Conservation (phyloP, 1,140 invertebrate species). For the Orius insidiosus region DNA sequence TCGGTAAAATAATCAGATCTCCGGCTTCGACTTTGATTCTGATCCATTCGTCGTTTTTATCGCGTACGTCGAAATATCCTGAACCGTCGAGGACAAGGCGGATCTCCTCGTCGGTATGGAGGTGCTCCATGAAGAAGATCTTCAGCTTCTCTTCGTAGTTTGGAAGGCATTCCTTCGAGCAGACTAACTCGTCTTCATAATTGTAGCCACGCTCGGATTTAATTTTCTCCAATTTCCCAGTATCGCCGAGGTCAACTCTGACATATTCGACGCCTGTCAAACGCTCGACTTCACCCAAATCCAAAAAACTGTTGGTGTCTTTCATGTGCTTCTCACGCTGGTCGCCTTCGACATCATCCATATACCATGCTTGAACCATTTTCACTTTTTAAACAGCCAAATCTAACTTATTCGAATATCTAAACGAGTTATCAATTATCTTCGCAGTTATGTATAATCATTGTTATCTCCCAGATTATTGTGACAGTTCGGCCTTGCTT, state of each 20-base stretch:
- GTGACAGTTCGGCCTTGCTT: too few relatives aligned
- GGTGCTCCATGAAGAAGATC: conserved; percentile 80
- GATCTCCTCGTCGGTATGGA: conserved; percentile 97
- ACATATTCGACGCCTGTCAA: conserved; percentile 70
- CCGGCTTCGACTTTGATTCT: conserved; percentile 68
- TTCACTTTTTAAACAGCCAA: too few relatives aligned
- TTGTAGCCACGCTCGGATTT: conserved; percentile 63
- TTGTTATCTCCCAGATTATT: too few relatives aligned
- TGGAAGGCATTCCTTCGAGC: conserved; percentile 60
- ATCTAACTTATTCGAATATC: too few relatives aligned
- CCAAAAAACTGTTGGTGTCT: conserved; percentile 47
- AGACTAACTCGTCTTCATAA: conserved; percentile 77
- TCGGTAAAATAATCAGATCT: conserved; percentile 84
- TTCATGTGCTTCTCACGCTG: conserved; percentile 60
- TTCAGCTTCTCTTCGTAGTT: conserved; percentile 88
- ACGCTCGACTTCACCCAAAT: conserved; percentile 43
- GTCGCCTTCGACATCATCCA: conserved; percentile 50
- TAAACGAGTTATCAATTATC: too few relatives aligned
- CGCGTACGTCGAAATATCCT: conserved; percentile 93
- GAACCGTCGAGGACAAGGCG: conserved; percentile 68
- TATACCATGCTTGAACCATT: conserved; percentile 81
- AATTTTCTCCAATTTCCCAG: conserved; percentile 47
- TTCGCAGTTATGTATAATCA: too few relatives aligned
- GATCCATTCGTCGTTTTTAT: conserved; percentile 80
- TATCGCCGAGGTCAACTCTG: conserved; percentile 41